These are phyloP conservation scores for Ianthella basta DNA, from an alignment of 37 sponge, comb jelly and placozoan species.

Conservation along the genomic window DNA sequence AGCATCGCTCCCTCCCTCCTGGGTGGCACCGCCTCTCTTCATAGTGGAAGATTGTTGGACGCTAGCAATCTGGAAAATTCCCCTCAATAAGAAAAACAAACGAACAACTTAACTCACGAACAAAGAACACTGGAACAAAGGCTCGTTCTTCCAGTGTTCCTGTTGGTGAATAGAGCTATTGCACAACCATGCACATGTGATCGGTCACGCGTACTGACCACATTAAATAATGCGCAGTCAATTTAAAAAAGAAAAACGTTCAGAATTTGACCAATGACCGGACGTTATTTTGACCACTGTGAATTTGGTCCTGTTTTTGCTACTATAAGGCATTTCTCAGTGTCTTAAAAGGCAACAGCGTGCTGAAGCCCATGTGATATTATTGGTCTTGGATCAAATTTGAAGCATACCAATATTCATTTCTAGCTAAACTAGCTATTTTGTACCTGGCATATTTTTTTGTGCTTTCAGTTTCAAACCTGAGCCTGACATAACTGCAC, in stretches of 20 bases:
- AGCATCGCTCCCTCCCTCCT: slow-evolving; percentile 10
- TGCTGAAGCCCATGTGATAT: too few relatives aligned
- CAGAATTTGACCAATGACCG: slow-evolving; percentile 59
- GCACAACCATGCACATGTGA: slow-evolving; percentile 22
- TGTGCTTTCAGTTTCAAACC: too few relatives aligned
- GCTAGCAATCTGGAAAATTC: not conserved
- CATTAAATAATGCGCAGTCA: slow-evolving; percentile 42
- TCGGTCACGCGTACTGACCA: slow-evolving; percentile 46
- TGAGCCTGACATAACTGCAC: too few relatives aligned
- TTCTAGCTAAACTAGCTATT: too few relatives aligned
- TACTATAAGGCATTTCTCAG: too few relatives aligned
- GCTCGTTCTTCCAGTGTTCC: not conserved
- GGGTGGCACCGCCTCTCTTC: slow-evolving; percentile 12
- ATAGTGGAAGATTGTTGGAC: slow-evolving; percentile 30
- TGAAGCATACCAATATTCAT: too few relatives aligned
- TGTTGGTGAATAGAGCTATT: slow-evolving; percentile 22
- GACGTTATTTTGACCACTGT: slow-evolving; percentile 56
- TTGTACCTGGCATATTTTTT: too few relatives aligned
- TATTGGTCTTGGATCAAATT: too few relatives aligned
- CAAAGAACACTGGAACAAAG: too few relatives aligned
- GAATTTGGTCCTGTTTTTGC: too few relatives aligned
- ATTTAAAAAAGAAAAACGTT: slow-evolving; percentile 38
- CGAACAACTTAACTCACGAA: too few relatives aligned
- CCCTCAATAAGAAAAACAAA: slow-evolving; percentile 1
- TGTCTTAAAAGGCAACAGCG: too few relatives aligned